Evolutionary conservation across 2,797 vertebrate species (phyloP).

Genomic region (Hyperoplus lanceolatus): DNA sequence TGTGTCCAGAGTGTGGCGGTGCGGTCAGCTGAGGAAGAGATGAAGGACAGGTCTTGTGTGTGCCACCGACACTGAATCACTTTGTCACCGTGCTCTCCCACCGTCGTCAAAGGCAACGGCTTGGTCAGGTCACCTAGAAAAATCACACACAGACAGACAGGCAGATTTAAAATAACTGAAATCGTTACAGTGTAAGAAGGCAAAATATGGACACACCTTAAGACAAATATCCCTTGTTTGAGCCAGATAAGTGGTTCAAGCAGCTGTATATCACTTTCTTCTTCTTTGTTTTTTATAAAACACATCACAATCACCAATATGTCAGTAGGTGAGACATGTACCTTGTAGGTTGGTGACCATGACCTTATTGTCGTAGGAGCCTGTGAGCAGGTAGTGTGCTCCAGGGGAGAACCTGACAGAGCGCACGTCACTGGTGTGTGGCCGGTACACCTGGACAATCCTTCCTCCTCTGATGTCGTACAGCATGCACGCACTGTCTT

Average conservation of each 20-base stretch:
- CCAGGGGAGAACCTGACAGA: conserved; percentile 97
- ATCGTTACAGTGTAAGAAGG: too few relatives aligned
- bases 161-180: neutral
- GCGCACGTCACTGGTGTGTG: conserved; percentile 93
- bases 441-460: conserved; percentile 95
- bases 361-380: conserved; percentile 97
- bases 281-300: too few relatives aligned
- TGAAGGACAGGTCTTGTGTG: conserved; percentile 96
- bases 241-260: too few relatives aligned
- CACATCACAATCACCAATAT: conserved; percentile 48
- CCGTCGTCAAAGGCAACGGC: conserved; percentile 92
- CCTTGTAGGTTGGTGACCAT: conserved; percentile 97
- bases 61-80: conserved; percentile 99
- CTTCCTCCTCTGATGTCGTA: conserved; percentile 97
- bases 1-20: conserved; percentile 98
- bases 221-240: too few relatives aligned
- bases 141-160: conserved; percentile 23
- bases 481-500: conserved; percentile 97
- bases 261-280: too few relatives aligned
- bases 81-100: conserved; percentile 97
- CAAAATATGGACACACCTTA: too few relatives aligned
- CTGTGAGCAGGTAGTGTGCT: conserved; percentile 96
- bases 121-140: conserved; percentile 95
- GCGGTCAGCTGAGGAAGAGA: conserved; percentile 97
- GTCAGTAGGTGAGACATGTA: conserved; percentile 52